Evolutionary conservation across 1,140 invertebrate genomes (phyloP).

Genomic region (Trichoplusia ni): DNA sequence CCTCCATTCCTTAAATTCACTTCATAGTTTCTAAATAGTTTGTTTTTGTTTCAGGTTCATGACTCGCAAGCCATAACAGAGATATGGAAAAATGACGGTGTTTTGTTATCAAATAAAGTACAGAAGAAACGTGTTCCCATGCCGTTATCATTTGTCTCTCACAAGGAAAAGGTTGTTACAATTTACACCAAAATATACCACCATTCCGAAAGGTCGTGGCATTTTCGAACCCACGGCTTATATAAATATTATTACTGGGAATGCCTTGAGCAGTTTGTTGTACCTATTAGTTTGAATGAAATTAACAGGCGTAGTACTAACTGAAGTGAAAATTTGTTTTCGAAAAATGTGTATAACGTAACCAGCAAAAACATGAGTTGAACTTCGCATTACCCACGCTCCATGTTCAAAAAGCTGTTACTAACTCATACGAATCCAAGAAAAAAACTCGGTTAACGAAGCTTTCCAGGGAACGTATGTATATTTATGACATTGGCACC

Average conservation of each 20-base stretch:
- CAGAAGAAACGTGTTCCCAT: neutral
- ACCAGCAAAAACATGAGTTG: neutral
- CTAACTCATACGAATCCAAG: too few species aligned
- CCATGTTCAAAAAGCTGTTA: neutral
- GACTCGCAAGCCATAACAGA: too few species aligned
- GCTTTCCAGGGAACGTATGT: too few species aligned
- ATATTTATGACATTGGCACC: too few species aligned
- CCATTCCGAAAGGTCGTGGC: constrained; percentile 37
- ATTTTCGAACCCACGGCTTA: constrained; percentile 37
- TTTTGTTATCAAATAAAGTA: neutral
- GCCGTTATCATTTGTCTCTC: constrained; percentile 26
- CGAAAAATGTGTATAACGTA: neutral
- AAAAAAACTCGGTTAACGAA: too few species aligned
- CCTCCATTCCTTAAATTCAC: too few species aligned
- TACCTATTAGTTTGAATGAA: constrained; percentile 11
- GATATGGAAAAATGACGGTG: too few species aligned
- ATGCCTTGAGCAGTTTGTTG: constrained; percentile 12
- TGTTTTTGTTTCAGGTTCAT: too few species aligned
- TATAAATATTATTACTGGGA: constrained; percentile 33
- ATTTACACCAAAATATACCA: constrained; percentile 34
- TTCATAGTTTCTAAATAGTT: too few species aligned
- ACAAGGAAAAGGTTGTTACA: constrained; percentile 29
- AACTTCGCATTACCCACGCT: neutral
- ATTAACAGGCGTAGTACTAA: neutral
- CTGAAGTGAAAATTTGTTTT: neutral